Conservation (phyloP, 2,888 invertebrate species). For the Phymatocera aterrima region DNA sequence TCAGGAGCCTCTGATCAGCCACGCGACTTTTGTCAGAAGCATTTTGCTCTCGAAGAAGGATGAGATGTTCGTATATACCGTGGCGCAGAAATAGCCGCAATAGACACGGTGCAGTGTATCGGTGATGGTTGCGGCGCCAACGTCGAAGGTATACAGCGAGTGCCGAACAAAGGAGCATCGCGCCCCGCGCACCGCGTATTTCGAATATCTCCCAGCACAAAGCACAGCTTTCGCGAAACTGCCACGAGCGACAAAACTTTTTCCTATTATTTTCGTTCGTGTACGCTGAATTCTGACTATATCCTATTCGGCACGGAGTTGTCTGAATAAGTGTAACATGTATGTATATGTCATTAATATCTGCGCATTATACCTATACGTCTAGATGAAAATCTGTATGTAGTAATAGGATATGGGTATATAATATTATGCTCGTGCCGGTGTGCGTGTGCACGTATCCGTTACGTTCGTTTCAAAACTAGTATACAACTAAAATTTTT, state of each 20-base stretch:
- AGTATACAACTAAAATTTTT: neutral
- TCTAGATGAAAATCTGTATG: too few relatives aligned
- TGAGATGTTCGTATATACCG: slow-evolving; percentile 13
- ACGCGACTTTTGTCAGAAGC: slow-evolving; percentile 39
- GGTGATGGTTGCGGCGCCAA: slow-evolving; percentile 31
- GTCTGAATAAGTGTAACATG: neutral
- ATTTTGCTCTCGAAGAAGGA: slow-evolving; percentile 32
- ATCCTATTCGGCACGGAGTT: neutral
- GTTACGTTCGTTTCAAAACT: slow-evolving; percentile 7
- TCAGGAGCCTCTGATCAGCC: slow-evolving; percentile 23
- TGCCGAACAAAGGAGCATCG: slow-evolving; percentile 45
- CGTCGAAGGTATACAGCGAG: slow-evolving; percentile 26
- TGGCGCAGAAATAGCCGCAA: neutral
- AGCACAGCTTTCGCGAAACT: slow-evolving; percentile 19
- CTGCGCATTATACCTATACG: neutral
- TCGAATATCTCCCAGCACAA: slow-evolving; percentile 36
- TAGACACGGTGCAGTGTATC: slow-evolving; percentile 4
- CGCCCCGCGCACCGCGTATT: slow-evolving; percentile 43
- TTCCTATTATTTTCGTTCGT: slow-evolving; percentile 22
- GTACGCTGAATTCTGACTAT: slow-evolving; percentile 4
- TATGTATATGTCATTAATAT: slow-evolving; percentile 16
- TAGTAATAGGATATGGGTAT: too few relatives aligned
- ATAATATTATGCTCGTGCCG: neutral
- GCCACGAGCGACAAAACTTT: slow-evolving; percentile 7
- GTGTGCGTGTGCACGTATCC: neutral